A percentile compares a stretch with the other conserved stretches of the same genome.
Evolutionary conservation across 2,797 vertebrate genomes (phyloP).

Genomic region (Enteromius trimaculatus): DNA sequence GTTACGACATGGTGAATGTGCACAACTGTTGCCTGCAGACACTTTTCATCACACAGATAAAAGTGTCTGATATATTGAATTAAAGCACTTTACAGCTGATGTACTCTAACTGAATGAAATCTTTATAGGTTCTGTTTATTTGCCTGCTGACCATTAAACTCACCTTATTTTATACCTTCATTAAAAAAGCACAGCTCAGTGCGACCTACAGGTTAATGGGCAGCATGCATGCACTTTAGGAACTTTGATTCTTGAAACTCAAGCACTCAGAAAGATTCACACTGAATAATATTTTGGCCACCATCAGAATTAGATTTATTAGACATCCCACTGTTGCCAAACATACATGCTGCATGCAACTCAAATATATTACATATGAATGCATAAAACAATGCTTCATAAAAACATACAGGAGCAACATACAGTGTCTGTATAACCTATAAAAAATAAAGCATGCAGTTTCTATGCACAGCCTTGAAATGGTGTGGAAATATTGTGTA

Average conservation of each 20-base stretch:
- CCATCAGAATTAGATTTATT: not conserved
- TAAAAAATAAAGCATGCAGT: not conserved
- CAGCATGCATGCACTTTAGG: not conserved
- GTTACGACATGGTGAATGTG: slow-evolving; percentile 12
- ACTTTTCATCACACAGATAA: slow-evolving; percentile 12
- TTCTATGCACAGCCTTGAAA: slow-evolving; percentile 30
- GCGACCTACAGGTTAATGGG: not conserved
- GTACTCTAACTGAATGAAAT: slow-evolving; percentile 24
- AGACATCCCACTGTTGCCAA: not conserved
- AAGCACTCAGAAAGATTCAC: not conserved
- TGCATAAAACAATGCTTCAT: not conserved
- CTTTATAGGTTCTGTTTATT: slow-evolving; percentile 3
- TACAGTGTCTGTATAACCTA: not conserved
- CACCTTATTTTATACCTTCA: slow-evolving; percentile 8
- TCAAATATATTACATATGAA: not conserved
- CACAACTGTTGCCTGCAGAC: not conserved
- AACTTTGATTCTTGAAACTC: not conserved
- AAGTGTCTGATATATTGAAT: not conserved
- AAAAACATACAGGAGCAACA: not conserved
- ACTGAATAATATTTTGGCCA: not conserved
- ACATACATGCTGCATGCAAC: not conserved
- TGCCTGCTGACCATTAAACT: not conserved
- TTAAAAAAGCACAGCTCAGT: not conserved
- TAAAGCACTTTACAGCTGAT: slow-evolving; percentile 5
- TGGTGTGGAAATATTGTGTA: slow-evolving; percentile 48